These are phyloP conservation scores for Tetragonula carbonaria DNA, from an alignment of 2,888 invertebrate genomes.

Conservation along the genomic window DNA sequence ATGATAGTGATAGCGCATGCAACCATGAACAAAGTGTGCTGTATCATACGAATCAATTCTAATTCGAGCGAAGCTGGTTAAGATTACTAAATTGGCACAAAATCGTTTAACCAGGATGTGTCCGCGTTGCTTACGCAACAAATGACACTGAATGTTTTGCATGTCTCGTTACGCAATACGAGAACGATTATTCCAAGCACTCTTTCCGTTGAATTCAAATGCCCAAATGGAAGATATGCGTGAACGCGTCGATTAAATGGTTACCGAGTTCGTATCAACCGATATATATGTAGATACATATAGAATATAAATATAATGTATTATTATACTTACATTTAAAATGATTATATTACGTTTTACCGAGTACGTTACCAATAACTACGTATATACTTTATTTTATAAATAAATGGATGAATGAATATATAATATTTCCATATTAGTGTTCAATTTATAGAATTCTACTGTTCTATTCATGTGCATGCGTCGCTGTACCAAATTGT, in stretches of 20 bases:
- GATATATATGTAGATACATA: background rate
- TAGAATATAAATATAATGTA: too few relatives aligned
- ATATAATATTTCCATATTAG: background rate
- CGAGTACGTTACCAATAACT: background rate
- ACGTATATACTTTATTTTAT: background rate
- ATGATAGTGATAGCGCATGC: background rate
- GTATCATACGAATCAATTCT: slow-evolving; percentile 62
- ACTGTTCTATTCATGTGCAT: background rate
- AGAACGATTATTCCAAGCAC: slow-evolving; percentile 73
- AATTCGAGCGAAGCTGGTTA: slow-evolving; percentile 76
- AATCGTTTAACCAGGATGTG: slow-evolving; percentile 82
- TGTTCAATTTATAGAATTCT: background rate
- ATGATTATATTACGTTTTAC: too few relatives aligned
- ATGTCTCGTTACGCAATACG: slow-evolving; percentile 77
- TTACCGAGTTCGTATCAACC: background rate
- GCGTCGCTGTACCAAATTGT: background rate
- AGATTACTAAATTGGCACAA: slow-evolving; percentile 79
- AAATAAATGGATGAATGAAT: background rate
- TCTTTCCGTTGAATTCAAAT: slow-evolving; percentile 58
- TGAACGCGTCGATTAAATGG: slow-evolving; percentile 32
- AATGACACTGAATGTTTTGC: slow-evolving; percentile 76
- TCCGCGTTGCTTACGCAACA: slow-evolving; percentile 78
- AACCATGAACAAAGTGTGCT: background rate
- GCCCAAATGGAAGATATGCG: slow-evolving; percentile 32
- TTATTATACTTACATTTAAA: too few relatives aligned